These are phyloP conservation scores for Meriones unguiculatus DNA, from an alignment of 2,113 vertebrate species.

Conservation along the genomic window DNA sequence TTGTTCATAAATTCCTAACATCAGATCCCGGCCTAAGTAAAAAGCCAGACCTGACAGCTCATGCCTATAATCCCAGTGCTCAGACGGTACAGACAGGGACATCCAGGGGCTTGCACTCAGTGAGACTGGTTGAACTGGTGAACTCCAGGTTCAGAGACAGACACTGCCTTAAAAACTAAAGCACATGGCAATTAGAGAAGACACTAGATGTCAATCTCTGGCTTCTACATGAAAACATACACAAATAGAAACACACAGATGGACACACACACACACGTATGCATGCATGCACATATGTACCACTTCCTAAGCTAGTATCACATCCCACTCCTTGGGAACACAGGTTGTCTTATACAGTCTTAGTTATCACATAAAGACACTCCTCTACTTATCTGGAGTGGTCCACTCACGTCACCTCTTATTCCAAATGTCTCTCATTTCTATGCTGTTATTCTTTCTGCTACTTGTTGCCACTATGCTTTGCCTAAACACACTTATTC, in stretches of 20 bases:
- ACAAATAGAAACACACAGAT: not conserved
- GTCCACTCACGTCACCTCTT: not conserved
- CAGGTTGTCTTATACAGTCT: not conserved
- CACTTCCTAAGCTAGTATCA: not conserved
- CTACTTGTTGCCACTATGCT: not conserved
- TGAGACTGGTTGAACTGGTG: not conserved
- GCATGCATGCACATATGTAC: not conserved
- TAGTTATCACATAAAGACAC: not conserved
- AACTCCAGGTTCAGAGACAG: not conserved
- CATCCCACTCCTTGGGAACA: not conserved
- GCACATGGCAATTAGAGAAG: not conserved
- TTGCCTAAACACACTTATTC: conserved; percentile 8
- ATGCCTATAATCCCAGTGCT: not conserved
- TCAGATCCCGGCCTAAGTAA: not conserved
- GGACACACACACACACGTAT: not conserved
- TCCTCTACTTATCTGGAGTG: not conserved
- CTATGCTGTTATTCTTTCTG: not conserved
- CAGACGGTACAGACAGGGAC: not conserved
- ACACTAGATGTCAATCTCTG: not conserved
- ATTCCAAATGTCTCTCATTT: not conserved
- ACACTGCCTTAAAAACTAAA: not conserved
- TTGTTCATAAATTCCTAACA: not conserved
- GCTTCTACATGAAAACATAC: not conserved
- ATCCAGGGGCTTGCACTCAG: not conserved
- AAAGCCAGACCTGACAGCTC: not conserved